Percentiles rank a stretch among this genome's conserved stretches.
phyloP scores from a whole-genome alignment of 2,113 vertebrate genomes.

The Chelonoidis abingdonii region DNA sequence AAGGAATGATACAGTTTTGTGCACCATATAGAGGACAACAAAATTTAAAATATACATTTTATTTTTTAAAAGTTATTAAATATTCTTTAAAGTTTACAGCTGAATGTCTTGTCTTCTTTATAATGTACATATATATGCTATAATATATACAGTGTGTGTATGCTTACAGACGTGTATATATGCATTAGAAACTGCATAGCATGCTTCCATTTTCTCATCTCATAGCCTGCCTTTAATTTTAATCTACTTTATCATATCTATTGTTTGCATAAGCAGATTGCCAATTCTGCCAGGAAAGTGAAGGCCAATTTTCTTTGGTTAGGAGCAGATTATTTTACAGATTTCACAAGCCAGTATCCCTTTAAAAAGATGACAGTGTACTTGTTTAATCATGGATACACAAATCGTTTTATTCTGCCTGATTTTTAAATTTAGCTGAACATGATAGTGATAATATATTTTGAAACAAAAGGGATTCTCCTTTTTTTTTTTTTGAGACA shows the following conservation, averaged over 20 bases:
- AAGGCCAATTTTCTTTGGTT: background rate
- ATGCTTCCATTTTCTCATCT: background rate
- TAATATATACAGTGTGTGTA: background rate
- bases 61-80: constrained; percentile 78
- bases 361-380: background rate
- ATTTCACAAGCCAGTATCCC: rapidly evolving
- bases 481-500: background rate
- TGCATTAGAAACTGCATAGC: background rate
- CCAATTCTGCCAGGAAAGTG: background rate
- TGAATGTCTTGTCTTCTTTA: constrained; percentile 72
- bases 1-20: constrained; percentile 57
- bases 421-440: background rate
- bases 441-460: background rate
- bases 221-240: background rate
- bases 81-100: constrained; percentile 72
- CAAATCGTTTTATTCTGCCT: background rate
- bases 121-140: background rate
- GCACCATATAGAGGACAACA: constrained; percentile 63
- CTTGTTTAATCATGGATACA: too few species aligned
- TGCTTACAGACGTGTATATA: background rate
- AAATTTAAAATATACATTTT: constrained; percentile 69
- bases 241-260: background rate
- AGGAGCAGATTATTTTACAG: background rate
- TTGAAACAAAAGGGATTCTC: background rate
- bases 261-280: background rate